These are phyloP conservation scores for Euphysa ruthae DNA, from an alignment of 30 jellyfish, hydroid and myxozoan species.

Conservation along the genomic window DNA sequence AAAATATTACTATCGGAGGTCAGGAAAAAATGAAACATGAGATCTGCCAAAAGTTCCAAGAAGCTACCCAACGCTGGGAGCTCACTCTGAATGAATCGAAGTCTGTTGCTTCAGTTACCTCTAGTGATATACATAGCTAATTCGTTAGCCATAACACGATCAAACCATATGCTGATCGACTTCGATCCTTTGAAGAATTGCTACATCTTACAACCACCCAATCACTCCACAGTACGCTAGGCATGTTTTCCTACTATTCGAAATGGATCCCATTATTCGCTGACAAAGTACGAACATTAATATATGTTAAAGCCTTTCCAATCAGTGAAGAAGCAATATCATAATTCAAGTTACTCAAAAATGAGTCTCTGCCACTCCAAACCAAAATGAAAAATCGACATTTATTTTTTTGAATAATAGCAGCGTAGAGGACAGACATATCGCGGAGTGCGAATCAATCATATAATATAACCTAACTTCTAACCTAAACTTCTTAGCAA, in stretches of 20 bases:
- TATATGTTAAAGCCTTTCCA: slow-evolving; percentile 22
- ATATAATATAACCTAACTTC: no score
- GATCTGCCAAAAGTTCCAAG: slow-evolving; percentile 3
- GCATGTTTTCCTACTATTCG: slow-evolving; percentile 38
- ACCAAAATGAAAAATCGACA: no score
- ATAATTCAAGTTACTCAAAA: slow-evolving; percentile 7
- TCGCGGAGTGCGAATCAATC: no score
- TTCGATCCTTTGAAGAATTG: slow-evolving; percentile 19
- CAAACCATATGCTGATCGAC: slow-evolving; percentile 38
- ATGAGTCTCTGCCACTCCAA: no score
- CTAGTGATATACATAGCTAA: neutral
- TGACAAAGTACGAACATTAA: slow-evolving; percentile 27
- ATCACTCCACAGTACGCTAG: slow-evolving; percentile 17
- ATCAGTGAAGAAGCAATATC: neutral
- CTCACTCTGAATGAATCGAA: slow-evolving; percentile 5
- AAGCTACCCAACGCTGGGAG: slow-evolving; percentile 10
- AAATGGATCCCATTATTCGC: slow-evolving; percentile 22
- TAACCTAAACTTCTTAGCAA: no score
- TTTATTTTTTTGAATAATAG: no score
- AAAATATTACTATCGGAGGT: slow-evolving; percentile 38
- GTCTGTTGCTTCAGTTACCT: neutral
- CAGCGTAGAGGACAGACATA: no score
- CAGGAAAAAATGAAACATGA: slow-evolving; percentile 17
- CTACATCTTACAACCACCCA: slow-evolving; percentile 26
- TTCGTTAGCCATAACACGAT: slow-evolving; percentile 12